Evolutionary conservation across 2,113 vertebrate species (phyloP).

Genomic region (Vulpes lagopus): DNA sequence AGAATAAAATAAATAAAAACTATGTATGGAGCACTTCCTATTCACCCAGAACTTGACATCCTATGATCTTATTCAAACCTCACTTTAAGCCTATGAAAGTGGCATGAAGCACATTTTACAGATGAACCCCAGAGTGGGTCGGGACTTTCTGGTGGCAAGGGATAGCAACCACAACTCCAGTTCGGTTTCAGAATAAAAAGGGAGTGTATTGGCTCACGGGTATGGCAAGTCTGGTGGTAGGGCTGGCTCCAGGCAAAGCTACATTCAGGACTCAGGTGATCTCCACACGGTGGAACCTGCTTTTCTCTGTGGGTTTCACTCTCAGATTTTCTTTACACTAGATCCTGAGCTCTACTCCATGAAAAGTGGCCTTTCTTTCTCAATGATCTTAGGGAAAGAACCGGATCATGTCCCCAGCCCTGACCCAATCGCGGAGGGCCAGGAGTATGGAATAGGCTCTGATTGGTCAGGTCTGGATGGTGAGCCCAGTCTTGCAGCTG

Average conservation of each 20-base stretch:
- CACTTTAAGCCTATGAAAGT: neutral
- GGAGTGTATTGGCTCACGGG: neutral
- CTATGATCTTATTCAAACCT: neutral
- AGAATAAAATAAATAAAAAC: no score
- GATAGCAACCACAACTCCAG: neutral
- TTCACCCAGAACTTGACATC: neutral
- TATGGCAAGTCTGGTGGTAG: neutral
- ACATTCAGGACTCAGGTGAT: neutral
- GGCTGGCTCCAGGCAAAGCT: neutral
- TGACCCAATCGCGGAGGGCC: neutral
- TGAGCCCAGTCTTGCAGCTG: neutral
- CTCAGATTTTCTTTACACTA: neutral
- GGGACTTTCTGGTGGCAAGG: neutral
- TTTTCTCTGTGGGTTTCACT: neutral
- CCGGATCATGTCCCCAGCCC: neutral
- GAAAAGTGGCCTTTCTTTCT: neutral
- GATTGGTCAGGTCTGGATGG: neutral
- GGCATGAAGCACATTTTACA: neutral
- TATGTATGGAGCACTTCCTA: accelerated
- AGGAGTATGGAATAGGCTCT: neutral
- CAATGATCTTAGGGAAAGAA: neutral
- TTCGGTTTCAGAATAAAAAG: neutral
- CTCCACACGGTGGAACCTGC: neutral
- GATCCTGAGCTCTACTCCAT: neutral
- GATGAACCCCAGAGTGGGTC: neutral